These are phyloP conservation scores for Perognathus longimembris DNA, from an alignment of 2,113 vertebrate genomes.

Conservation along the genomic window DNA sequence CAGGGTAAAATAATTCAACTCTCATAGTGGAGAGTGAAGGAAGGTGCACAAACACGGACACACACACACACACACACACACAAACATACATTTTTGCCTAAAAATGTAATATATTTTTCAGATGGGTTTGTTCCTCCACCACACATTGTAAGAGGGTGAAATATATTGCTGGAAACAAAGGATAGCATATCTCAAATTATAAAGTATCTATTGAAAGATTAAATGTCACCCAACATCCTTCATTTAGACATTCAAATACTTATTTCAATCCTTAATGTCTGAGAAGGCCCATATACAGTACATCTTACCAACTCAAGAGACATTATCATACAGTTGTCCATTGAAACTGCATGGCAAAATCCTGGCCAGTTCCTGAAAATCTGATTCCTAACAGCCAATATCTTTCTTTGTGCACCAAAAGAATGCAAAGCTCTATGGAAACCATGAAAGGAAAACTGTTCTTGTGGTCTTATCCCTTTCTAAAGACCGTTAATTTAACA, in stretches of 20 bases:
- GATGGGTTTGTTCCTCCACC: neutral
- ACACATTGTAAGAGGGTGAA: neutral
- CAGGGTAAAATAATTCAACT: neutral
- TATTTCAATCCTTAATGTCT: neutral
- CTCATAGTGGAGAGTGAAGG: neutral
- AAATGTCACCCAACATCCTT: neutral
- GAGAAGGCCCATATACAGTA: rapidly evolving
- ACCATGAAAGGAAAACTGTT: neutral
- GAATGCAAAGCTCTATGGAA: neutral
- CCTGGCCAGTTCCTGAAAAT: neutral
- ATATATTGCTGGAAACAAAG: neutral
- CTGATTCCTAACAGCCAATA: neutral
- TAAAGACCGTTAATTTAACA: neutral
- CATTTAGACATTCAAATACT: neutral
- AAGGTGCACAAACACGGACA: neutral
- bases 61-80: neutral
- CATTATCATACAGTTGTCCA: neutral
- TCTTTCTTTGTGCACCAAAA: neutral
- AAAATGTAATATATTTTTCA: neutral
- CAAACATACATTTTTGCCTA: neutral
- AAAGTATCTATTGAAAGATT: neutral
- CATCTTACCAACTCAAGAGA: neutral
- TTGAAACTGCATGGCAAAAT: neutral
- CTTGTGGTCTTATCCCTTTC: neutral
- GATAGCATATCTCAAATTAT: neutral